Evolutionary conservation across 2,797 vertebrate genomes (phyloP).

Genomic region (Okamejei kenojei): DNA sequence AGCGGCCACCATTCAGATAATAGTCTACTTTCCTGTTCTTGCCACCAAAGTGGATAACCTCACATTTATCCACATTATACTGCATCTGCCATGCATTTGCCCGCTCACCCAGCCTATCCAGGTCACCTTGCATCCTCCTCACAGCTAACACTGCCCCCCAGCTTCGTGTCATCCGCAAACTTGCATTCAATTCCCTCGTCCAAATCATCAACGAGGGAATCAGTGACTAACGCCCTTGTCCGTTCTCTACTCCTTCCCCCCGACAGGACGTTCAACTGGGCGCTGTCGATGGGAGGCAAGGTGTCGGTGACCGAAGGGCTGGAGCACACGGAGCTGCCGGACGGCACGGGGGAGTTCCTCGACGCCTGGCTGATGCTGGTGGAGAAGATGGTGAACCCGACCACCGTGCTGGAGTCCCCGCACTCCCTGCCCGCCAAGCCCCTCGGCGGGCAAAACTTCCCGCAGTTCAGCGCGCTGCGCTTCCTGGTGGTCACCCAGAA

Average conservation of each 20-base stretch:
- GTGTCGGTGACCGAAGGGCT: constrained; percentile 84
- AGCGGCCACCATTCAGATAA: too few species aligned
- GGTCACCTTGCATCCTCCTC: too few species aligned
- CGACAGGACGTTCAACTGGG: constrained; percentile 88
- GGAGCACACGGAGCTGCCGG: constrained; percentile 84
- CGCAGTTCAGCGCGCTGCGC: constrained; percentile 86
- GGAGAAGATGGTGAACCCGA: constrained; percentile 97
- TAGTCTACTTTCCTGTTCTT: too few species aligned
- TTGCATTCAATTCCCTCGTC: too few species aligned
- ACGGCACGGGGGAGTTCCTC: constrained; percentile 89
- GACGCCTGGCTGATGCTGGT: constrained; percentile 96
- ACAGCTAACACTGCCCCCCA: too few species aligned
- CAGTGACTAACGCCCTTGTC: too few species aligned
- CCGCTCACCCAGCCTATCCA: too few species aligned
- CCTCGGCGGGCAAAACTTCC: constrained; percentile 69
- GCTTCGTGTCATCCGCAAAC: too few species aligned
- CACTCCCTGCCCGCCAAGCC: constrained; percentile 82
- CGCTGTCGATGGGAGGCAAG: constrained; percentile 88
- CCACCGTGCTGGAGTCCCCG: constrained; percentile 88
- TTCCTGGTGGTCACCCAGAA: constrained; percentile 95
- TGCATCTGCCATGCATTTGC: too few species aligned
- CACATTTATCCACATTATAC: too few species aligned
- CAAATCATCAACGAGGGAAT: too few species aligned
- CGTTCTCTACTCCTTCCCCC: not conserved
- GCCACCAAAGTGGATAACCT: too few species aligned